A percentile compares a stretch with the other conserved stretches of the same genome.
Conservation (phyloP, 2,113 vertebrate genomes). For the Semicossyphus pulcher region DNA sequence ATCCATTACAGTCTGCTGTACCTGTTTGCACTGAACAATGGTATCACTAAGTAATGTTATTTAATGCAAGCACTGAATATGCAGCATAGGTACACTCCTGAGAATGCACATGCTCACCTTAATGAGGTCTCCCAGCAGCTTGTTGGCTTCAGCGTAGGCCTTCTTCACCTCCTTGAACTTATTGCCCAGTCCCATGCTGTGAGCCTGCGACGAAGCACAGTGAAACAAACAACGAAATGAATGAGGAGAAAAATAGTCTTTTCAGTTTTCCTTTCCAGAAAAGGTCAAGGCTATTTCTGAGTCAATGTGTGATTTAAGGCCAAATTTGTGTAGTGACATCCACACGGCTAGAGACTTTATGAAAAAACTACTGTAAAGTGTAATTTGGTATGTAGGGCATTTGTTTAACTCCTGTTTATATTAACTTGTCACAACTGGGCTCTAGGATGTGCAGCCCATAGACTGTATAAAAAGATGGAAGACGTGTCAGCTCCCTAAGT, state of each 20-base stretch:
- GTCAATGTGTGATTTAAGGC: constrained; percentile 28
- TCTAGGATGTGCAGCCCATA: too few species aligned
- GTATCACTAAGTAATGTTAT: background rate
- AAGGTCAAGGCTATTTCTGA: constrained; percentile 4
- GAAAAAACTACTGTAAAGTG: constrained; percentile 18
- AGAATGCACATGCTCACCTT: constrained; percentile 85
- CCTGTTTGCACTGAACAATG: too few species aligned
- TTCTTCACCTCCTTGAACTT: constrained; percentile 99
- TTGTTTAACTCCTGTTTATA: constrained; percentile 7
- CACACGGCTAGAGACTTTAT: too few species aligned
- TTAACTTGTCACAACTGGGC: constrained; percentile 14
- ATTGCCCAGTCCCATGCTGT: constrained; percentile 97
- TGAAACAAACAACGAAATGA: constrained; percentile 14
- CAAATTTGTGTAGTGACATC: constrained; percentile 14
- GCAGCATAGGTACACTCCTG: background rate
- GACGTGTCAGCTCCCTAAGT: too few species aligned
- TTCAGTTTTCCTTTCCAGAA: background rate
- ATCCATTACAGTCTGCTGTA: background rate
- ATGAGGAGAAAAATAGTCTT: background rate
- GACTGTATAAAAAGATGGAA: too few species aligned
- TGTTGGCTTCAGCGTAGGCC: constrained; percentile 94
- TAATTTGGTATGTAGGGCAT: constrained; percentile 13
- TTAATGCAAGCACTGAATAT: too few species aligned
- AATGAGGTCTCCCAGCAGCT: constrained; percentile 95
- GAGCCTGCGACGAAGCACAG: constrained; percentile 87